Conservation (phyloP, 2,113 vertebrate genomes). For the Gracilinanus agilis region DNA sequence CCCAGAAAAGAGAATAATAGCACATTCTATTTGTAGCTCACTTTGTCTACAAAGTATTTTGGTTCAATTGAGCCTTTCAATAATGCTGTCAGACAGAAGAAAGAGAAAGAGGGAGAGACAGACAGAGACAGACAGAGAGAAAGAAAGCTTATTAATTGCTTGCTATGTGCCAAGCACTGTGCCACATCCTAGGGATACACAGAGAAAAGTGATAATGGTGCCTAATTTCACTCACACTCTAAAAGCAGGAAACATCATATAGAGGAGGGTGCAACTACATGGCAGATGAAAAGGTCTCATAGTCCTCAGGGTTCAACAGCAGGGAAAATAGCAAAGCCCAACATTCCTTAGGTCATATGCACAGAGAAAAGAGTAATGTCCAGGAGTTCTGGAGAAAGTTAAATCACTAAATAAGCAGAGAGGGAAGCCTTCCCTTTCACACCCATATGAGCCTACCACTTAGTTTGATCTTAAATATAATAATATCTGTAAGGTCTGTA, state of each 20-base stretch:
- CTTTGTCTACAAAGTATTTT: not conserved
- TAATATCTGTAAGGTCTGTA: too few species aligned
- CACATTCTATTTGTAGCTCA: not conserved
- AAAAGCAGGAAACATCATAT: too few species aligned
- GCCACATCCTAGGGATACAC: too few species aligned
- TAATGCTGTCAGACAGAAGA: not conserved
- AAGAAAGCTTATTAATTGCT: not conserved
- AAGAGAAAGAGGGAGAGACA: not conserved
- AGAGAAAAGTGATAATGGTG: too few species aligned
- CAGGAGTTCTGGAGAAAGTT: too few species aligned
- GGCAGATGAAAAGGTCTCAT: too few species aligned
- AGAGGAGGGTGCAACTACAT: too few species aligned
- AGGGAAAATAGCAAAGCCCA: not conserved
- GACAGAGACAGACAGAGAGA: not conserved
- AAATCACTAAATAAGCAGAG: too few species aligned
- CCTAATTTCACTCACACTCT: too few species aligned
- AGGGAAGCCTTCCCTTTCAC: too few species aligned
- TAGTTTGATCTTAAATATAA: too few species aligned
- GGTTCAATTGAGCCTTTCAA: not conserved
- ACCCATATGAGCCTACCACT: too few species aligned
- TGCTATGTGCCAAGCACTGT: not conserved
- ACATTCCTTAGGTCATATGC: not conserved
- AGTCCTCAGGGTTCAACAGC: not conserved
- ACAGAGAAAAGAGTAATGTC: not conserved
- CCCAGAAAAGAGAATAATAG: not conserved